Percentiles rank a stretch among this genome's conserved stretches.
Conservation (phyloP, 2,888 invertebrate genomes). For the Euzetes globulus region DNA sequence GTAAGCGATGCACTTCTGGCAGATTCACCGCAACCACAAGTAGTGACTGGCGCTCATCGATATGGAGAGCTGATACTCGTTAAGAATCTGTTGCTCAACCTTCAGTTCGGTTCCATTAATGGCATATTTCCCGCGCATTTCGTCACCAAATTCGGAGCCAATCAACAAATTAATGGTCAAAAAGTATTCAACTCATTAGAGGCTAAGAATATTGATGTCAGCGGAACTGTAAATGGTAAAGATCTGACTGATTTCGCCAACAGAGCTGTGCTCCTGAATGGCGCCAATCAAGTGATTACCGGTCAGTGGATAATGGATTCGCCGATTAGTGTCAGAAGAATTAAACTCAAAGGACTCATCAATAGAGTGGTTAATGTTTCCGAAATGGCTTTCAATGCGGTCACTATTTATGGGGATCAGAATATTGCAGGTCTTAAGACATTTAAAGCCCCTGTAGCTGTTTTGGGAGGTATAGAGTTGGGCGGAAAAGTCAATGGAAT, state of each 20-base stretch:
- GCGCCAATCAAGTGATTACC: slow-evolving; percentile 20
- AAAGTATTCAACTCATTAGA: slow-evolving; percentile 17
- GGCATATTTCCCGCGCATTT: slow-evolving; percentile 19
- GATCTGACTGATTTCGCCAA: slow-evolving; percentile 14
- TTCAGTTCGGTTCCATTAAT: slow-evolving; percentile 13
- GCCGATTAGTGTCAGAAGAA: slow-evolving; percentile 13
- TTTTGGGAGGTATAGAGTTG: neutral
- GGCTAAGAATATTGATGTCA: neutral
- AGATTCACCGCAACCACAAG: neutral
- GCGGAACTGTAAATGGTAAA: slow-evolving; percentile 11
- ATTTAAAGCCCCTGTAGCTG: slow-evolving; percentile 18
- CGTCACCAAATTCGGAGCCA: neutral
- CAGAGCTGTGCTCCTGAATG: slow-evolving; percentile 21
- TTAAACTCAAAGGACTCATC: slow-evolving; percentile 23
- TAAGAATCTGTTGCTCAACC: neutral
- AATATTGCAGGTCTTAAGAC: slow-evolving; percentile 21
- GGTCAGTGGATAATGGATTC: slow-evolving; percentile 30
- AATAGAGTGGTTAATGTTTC: slow-evolving; percentile 27
- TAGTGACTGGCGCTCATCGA: slow-evolving; percentile 26
- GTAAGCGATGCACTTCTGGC: neutral
- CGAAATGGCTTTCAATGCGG: slow-evolving; percentile 8
- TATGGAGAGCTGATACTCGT: neutral
- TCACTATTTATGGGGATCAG: slow-evolving; percentile 23
- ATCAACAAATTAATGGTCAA: slow-evolving; percentile 18
- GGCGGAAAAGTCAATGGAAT: slow-evolving; percentile 28